Percentiles rank a stretch among this genome's conserved stretches.
Evolutionary conservation across 2,797 vertebrate species (phyloP).

Genomic region (Myoxocephalus aenaeus): DNA sequence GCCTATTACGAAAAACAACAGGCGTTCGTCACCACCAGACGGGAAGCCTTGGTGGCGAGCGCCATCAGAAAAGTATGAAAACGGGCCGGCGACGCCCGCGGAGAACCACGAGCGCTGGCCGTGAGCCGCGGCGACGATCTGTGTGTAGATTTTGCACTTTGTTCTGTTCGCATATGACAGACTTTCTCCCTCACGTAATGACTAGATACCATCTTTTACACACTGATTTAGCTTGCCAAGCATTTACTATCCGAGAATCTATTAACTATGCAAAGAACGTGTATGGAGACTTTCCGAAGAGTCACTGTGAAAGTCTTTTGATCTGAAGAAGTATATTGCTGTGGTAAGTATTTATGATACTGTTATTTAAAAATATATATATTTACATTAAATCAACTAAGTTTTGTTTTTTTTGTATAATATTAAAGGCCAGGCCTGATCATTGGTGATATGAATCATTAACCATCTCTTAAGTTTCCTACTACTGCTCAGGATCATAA

Average conservation of each 20-base stretch:
- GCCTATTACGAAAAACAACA: constrained; percentile 98
- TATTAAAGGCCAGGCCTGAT: constrained; percentile 48
- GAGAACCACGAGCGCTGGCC: background rate
- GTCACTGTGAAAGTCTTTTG: constrained; percentile 69
- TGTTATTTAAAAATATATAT: constrained; percentile 53
- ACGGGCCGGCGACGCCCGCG: constrained; percentile 2
- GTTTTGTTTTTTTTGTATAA: constrained; percentile 46
- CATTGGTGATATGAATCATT: constrained; percentile 51
- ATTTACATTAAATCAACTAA: constrained; percentile 60
- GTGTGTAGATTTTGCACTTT: constrained; percentile 71
- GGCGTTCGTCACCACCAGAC: constrained; percentile 92
- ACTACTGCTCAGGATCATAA: constrained; percentile 75
- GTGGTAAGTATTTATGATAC: constrained; percentile 70
- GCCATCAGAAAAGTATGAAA: constrained; percentile 80
- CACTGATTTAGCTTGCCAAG: constrained; percentile 65
- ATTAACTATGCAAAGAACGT: constrained; percentile 80
- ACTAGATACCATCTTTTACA: constrained; percentile 60
- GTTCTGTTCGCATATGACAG: constrained; percentile 50
- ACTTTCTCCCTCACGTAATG: constrained; percentile 51
- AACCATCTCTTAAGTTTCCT: constrained; percentile 51
- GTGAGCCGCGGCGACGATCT: constrained; percentile 41
- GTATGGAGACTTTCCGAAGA: constrained; percentile 53
- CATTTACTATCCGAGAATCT: constrained; percentile 59
- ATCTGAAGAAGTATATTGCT: constrained; percentile 56
- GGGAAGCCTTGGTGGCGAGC: constrained; percentile 85